Percentiles rank a stretch among this genome's conserved stretches.
Conservation (phyloP, 2,888 invertebrate species). For the Schizotus pectinicornis region DNA sequence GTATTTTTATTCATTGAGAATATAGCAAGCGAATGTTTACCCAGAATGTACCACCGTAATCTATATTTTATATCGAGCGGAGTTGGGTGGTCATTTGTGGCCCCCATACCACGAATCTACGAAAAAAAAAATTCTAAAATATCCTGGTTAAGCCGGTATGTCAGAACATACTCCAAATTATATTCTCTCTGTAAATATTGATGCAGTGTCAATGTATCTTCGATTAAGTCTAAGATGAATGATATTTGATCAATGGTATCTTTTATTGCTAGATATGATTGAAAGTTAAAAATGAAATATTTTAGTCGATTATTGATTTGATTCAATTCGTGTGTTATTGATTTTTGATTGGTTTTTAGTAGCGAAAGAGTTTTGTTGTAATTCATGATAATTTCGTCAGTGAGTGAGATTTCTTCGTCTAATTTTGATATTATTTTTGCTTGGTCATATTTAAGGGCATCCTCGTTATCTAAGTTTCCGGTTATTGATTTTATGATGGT, state of each 20-base stretch:
- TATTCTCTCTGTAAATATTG: slow-evolving; percentile 33
- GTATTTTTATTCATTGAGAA: slow-evolving; percentile 27
- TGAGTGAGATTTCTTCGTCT: neutral
- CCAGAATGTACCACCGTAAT: slow-evolving; percentile 40
- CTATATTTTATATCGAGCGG: slow-evolving; percentile 36
- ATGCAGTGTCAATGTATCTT: slow-evolving; percentile 4
- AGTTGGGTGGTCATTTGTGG: slow-evolving; percentile 39
- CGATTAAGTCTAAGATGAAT: neutral
- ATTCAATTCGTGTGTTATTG: neutral
- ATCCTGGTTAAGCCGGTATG: slow-evolving; percentile 36
- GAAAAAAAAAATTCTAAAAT: slow-evolving; percentile 41
- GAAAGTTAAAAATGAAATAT: neutral
- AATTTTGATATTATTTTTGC: neutral
- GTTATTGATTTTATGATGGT: slow-evolving; percentile 21
- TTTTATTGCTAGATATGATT: neutral
- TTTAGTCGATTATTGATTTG: neutral
- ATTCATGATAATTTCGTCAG: neutral
- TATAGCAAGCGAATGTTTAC: slow-evolving; percentile 38
- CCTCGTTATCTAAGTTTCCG: slow-evolving; percentile 20
- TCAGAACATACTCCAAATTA: slow-evolving; percentile 34
- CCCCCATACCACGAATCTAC: slow-evolving; percentile 42
- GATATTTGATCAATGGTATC: neutral
- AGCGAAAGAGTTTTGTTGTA: neutral
- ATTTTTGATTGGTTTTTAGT: neutral
- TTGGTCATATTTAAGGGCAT: slow-evolving; percentile 9